Evolutionary conservation across 2,797 vertebrate genomes (phyloP).

Genomic region (Australoheros facetus): DNA sequence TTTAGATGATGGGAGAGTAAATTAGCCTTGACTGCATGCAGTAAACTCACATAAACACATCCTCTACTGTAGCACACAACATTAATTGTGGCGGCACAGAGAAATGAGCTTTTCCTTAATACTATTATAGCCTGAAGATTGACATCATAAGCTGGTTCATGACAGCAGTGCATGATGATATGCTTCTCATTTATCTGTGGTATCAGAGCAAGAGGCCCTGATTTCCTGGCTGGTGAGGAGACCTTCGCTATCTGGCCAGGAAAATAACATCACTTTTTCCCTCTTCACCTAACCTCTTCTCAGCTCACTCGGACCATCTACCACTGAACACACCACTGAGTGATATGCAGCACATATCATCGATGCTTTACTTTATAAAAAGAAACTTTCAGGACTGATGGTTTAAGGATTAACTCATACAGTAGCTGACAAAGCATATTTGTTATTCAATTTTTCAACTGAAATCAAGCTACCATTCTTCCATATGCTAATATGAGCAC

Average conservation of each 20-base stretch:
- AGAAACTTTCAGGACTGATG: constrained; percentile 6
- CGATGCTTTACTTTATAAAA: background rate
- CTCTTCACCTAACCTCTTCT: constrained; percentile 67
- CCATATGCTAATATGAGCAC: constrained; percentile 5
- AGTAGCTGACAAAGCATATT: constrained; percentile 8
- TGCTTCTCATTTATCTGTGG: constrained; percentile 73
- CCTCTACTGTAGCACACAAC: constrained; percentile 6
- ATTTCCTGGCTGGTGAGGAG: constrained; percentile 73
- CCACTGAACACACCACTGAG: constrained; percentile 25
- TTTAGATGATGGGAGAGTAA: constrained; percentile 4
- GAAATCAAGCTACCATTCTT: background rate
- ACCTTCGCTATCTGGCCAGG: constrained; percentile 74
- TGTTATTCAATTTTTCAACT: background rate
- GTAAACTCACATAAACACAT: constrained; percentile 31
- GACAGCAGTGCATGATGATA: constrained; percentile 46
- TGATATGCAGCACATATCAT: constrained; percentile 31
- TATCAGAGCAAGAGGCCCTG: constrained; percentile 66
- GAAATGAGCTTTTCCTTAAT: constrained; percentile 10
- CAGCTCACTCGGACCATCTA: constrained; percentile 50
- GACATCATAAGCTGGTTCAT: constrained; percentile 54
- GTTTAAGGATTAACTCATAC: constrained; percentile 16
- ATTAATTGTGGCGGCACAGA: constrained; percentile 4
- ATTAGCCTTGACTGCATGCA: constrained; percentile 25
- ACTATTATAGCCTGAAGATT: constrained; percentile 13
- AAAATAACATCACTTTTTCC: constrained; percentile 80